Evolutionary conservation across 2,113 vertebrate species (phyloP), one percentile per base, ranked within the genome.

Genomic region (Bostrychus sinensis): DNA sequence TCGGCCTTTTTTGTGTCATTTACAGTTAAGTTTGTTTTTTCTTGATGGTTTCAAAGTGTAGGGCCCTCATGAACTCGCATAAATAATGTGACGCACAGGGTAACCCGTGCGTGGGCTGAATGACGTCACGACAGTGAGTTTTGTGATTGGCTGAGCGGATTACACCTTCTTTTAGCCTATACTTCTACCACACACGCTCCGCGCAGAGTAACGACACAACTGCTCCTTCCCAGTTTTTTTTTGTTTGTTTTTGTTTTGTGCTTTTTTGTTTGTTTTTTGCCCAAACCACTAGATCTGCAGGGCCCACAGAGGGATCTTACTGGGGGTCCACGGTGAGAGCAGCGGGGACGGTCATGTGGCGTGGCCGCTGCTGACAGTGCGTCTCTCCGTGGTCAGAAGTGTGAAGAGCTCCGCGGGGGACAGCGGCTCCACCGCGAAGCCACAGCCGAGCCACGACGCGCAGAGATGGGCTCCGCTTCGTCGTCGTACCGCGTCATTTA

Each of bases 381-480:
- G 48, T 51, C 23, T 8, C 13, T 16, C 5, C 48, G 14, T 20
- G 48, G 48, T 28, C 48, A 51, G 26, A 16, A 51, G 48, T n/a
- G 16, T 2, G 37, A 34, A 42, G 9, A 14, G 55, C 37, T 67
- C 20, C 45, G 54, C 58, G 61, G 30, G 38, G 36, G 30, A 55
- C 3, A 55, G 45, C 28, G 59, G 38, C 54, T 30, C 32, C 19
- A 25, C 62, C 66, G 28, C 39, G 42, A 28, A 54, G 7, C 59
- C 43, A 23, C 9, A 26, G 48, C 43, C 11, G 62, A 38, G 28
- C 41, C 53, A 58, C 34, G 22, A 6, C 22, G 22, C 1, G 26
- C 3, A 66, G 22, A 68, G n/a, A 92, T 92, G 91, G 91, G 91
- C 56, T 89, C 89, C 17, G 91, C 86, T 43, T 92, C 90, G 39